Percentiles rank a stretch among this genome's conserved stretches.
These are phyloP conservation scores for Rhynchophorus ferrugineus DNA, from an alignment of 1,140 invertebrate species.

Conservation along the genomic window DNA sequence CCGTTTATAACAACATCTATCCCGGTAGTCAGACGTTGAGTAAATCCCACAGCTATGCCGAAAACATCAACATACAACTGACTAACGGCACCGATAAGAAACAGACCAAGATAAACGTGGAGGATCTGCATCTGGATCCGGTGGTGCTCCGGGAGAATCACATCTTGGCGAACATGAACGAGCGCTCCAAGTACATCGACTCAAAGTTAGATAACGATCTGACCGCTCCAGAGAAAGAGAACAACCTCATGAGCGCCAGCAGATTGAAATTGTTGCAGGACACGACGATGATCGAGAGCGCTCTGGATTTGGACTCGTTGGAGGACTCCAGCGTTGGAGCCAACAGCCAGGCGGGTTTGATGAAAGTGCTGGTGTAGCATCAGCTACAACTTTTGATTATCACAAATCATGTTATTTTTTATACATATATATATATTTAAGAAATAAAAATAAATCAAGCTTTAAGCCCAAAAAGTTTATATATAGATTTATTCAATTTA, in stretches of 20 bases:
- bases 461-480: not conserved
- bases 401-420: not conserved
- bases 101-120: conserved; percentile 6
- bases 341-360: conserved; percentile 37
- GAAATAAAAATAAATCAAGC: not conserved
- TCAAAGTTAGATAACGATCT: conserved; percentile 35
- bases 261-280: conserved; percentile 66
- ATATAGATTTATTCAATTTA: conserved; percentile 3
- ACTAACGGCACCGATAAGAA: not conserved
- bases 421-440: not conserved
- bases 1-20: conserved; percentile 36
- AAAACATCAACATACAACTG: conserved; percentile 29
- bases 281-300: conserved; percentile 81
- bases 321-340: conserved; percentile 51
- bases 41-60: conserved; percentile 34
- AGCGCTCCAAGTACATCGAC: conserved; percentile 17
- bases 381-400: not conserved
- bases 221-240: conserved; percentile 38
- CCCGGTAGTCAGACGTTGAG: conserved; percentile 20
- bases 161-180: conserved; percentile 20
- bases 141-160: conserved; percentile 33
- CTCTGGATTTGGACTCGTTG: conserved; percentile 73
- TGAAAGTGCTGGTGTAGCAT: conserved; percentile 34
- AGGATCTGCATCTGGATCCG: conserved; percentile 37
- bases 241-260: conserved; percentile 47